Evolutionary conservation across 1,140 invertebrate genomes (phyloP).

Genomic region (Listronotus bonariensis): DNA sequence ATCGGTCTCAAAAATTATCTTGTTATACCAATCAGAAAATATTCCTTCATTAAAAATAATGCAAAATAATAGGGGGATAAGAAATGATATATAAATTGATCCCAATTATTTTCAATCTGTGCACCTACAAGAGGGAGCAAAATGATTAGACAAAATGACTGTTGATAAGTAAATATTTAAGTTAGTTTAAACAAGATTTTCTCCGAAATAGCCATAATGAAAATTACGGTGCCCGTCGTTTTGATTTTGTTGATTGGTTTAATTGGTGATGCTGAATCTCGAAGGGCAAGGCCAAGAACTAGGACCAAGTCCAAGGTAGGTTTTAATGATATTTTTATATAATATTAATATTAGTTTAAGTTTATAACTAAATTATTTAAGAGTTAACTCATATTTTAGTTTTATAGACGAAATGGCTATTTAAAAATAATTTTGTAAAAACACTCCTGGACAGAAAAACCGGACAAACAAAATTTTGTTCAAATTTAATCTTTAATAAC

Average conservation of each 20-base stretch:
- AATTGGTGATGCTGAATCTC: conserved; percentile 47
- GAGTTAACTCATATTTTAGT: no score
- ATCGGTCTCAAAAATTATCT: conserved; percentile 18
- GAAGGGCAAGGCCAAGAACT: conserved; percentile 67
- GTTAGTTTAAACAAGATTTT: conserved; percentile 31
- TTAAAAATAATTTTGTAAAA: no score
- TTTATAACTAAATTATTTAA: no score
- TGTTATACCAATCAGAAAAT: conserved; percentile 21
- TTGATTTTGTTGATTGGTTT: conserved; percentile 40
- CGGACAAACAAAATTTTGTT: no score
- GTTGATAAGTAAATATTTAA: conserved; percentile 10
- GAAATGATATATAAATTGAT: conserved; percentile 36
- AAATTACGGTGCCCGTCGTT: conserved; percentile 35
- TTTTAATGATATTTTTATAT: not conserved
- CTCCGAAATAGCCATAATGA: conserved; percentile 32
- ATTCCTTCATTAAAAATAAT: conserved; percentile 21
- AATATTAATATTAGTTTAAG: no score
- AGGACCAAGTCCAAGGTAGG: conserved; percentile 71
- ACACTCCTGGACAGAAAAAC: no score
- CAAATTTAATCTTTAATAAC: no score
- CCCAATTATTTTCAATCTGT: conserved; percentile 42
- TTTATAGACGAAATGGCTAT: no score
- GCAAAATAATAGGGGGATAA: conserved; percentile 19
- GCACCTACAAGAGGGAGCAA: conserved; percentile 18
- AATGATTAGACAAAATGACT: conserved; percentile 15